A percentile compares a stretch with the other conserved stretches of the same genome.
phyloP scores from a whole-genome alignment of 2,888 invertebrate species.

The Dynastes hyllus region DNA sequence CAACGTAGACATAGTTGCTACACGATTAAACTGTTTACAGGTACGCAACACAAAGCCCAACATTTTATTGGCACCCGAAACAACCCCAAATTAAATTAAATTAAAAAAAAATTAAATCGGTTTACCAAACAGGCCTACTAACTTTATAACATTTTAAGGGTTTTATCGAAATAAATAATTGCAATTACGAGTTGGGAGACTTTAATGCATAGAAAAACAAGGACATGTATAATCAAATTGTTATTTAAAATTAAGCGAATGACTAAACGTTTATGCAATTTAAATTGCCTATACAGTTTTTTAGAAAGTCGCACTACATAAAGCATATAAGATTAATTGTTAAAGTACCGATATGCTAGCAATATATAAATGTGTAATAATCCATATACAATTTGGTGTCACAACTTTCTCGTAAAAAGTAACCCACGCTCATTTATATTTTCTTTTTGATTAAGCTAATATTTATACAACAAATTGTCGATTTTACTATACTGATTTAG shows the following conservation, averaged over 20 bases:
- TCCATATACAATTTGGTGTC: constrained; percentile 9
- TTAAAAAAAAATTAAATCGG: too few species aligned
- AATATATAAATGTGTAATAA: not conserved
- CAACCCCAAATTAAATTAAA: too few species aligned
- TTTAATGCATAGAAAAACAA: too few species aligned
- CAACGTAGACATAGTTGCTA: too few species aligned
- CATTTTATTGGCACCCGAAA: too few species aligned
- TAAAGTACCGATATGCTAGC: not conserved
- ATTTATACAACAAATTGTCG: not conserved
- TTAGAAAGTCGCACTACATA: not conserved
- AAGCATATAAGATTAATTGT: not conserved
- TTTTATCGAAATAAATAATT: too few species aligned
- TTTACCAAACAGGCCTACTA: too few species aligned
- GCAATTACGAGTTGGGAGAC: too few species aligned
- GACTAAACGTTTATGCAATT: not conserved
- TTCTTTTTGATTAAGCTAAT: not conserved
- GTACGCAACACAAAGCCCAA: too few species aligned
- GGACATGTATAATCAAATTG: too few species aligned
- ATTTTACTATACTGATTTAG: not conserved
- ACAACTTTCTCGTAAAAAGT: constrained; percentile 15
- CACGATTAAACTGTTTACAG: too few species aligned
- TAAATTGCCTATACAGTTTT: constrained; percentile 10
- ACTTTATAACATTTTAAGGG: too few species aligned
- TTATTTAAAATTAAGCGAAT: not conserved
- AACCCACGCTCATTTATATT: not conserved